phyloP scores from a whole-genome alignment of 2,797 vertebrate species.

The Heliangelus exortis region DNA sequence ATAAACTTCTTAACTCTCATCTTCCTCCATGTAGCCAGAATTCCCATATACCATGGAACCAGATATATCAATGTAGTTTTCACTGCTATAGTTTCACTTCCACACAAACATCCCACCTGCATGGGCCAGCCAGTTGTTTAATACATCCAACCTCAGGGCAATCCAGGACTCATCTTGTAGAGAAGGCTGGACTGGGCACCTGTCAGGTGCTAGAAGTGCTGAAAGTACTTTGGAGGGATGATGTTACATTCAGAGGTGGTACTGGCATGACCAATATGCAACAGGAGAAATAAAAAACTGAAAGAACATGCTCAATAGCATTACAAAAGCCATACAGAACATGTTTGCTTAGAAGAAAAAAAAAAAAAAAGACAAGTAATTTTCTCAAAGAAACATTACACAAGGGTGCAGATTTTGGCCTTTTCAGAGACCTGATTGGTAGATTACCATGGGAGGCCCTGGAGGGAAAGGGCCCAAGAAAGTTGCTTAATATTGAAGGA shows the following conservation, averaged over 20 bases:
- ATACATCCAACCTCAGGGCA: neutral
- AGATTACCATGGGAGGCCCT: no score
- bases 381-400: neutral
- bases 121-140: neutral
- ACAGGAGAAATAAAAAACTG: neutral
- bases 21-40: neutral
- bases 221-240: fast-evolving
- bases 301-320: neutral
- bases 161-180: fast-evolving
- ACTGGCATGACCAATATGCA: fast-evolving
- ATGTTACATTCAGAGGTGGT: neutral
- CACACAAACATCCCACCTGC: neutral
- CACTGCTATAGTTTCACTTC: neutral
- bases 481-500: no score
- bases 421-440: no score
- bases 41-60: neutral
- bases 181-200: neutral
- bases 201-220: neutral
- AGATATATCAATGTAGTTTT: neutral
- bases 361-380: neutral
- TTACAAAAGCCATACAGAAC: neutral
- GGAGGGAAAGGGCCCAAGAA: no score
- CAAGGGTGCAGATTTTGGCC: no score
- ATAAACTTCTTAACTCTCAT: neutral
- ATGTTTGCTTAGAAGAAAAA: neutral